A percentile compares a stretch with the other conserved stretches of the same genome.
Conservation (phyloP, 2,888 invertebrate genomes). For the Luperina nickerlii region DNA sequence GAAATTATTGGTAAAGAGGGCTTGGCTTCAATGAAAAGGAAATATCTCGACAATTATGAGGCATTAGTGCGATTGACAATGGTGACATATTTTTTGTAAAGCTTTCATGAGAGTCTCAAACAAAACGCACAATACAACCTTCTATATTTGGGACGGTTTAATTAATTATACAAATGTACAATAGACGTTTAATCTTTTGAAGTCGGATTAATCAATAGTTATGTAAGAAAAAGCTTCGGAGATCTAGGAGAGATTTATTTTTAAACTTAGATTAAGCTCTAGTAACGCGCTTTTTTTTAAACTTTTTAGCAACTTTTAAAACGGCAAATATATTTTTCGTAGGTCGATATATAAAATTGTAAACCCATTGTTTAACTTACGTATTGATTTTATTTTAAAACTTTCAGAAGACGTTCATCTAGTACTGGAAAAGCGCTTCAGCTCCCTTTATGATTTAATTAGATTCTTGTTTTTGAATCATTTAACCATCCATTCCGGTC, state of each 20-base stretch:
- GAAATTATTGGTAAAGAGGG: slow-evolving; percentile 82
- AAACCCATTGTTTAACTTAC: not conserved
- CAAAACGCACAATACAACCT: slow-evolving; percentile 75
- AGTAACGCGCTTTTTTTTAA: not conserved
- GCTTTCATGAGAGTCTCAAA: slow-evolving; percentile 78
- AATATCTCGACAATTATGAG: slow-evolving; percentile 87
- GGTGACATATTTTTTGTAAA: slow-evolving; percentile 84
- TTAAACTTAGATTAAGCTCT: not conserved
- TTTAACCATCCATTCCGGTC: not conserved
- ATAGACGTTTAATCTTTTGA: slow-evolving; percentile 64
- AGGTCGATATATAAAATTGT: not conserved
- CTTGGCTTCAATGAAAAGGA: slow-evolving; percentile 83
- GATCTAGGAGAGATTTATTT: slow-evolving; percentile 40
- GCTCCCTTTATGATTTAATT: not conserved
- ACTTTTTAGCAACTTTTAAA: not conserved
- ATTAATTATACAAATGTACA: slow-evolving; percentile 75
- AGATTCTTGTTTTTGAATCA: not conserved
- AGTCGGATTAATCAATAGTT: slow-evolving; percentile 63
- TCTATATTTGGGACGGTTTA: slow-evolving; percentile 75
- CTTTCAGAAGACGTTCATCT: not conserved
- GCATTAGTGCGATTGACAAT: slow-evolving; percentile 83
- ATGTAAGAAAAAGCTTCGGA: slow-evolving; percentile 37
- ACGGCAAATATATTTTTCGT: not conserved
- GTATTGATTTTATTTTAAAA: not conserved
- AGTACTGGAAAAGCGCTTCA: not conserved